Base-by-base conservation (phyloP, 1,140 invertebrate species). In the Heliconius melpomene region DNA sequence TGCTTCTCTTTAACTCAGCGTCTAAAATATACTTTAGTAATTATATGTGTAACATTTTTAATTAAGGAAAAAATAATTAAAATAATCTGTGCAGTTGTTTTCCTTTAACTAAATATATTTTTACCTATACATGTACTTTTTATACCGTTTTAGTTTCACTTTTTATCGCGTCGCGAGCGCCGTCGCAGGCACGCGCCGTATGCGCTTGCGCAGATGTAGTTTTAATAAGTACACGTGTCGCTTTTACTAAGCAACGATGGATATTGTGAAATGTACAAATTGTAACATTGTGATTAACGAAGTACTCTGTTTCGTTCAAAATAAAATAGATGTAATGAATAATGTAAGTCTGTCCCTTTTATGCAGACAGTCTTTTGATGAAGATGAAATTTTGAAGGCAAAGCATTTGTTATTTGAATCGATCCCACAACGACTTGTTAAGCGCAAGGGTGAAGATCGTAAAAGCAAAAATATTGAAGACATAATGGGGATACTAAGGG, bases 301-400 rank as follows among this genome's bases (percentile, higher is more conserved):
- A 32, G 71, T 80, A 29, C 57, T 80, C 8, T 57, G 74, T 73
- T 80, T 80, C 40, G 32, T 77, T 11, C 71, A 77, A 66, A 80
- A 80, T 52, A 77, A 80, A 77, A 66, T 80, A 23, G 74, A 80
- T 50, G 75, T 77, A 13, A 80, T 77, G 71, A 77, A 77, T 23
- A 52, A 77, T 50, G 75, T 66, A 7, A 77, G 74, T n/a, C 52
- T 77, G 36, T 74, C 70, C 29, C 38, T 77, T 6, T 73, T 80
- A 46, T 76, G 79, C 26, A 36, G 20, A 36, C 74, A 76, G 57
- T 46, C 74, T 11, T 80, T 77, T 26, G 8, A 18, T 7, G 79
- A 80, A 26, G 71, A 80, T 23, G 79, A 77, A 6, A 80, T 80
- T 50, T 11, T 23, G 18, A n/a, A 77, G 32, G 71, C 75, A 57